A percentile compares a stretch with the other conserved stretches of the same genome.
Evolutionary conservation across 2,888 invertebrate genomes (phyloP).

Genomic region (Lasioglossum oenotherae): DNA sequence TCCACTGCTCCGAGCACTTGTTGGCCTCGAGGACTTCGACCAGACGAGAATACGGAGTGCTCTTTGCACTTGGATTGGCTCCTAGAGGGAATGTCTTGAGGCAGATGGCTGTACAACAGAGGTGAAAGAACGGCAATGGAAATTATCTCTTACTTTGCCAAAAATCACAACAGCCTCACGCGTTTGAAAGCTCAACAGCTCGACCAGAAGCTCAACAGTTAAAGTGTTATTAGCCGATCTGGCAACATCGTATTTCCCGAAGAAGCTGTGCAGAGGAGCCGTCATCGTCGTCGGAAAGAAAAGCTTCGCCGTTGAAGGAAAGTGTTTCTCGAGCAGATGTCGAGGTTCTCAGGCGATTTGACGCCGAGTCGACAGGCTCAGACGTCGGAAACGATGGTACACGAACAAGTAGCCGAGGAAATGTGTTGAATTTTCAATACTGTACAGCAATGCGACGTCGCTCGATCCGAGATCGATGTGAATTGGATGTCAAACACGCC

Average conservation of each 20-base stretch:
- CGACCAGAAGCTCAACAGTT: background rate
- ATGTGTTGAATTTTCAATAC: conserved; percentile 29
- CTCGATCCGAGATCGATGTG: background rate
- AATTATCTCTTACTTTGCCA: background rate
- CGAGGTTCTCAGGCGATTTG: conserved; percentile 57
- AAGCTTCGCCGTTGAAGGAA: background rate
- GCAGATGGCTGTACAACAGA: background rate
- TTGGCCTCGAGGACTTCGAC: background rate
- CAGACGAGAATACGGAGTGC: background rate
- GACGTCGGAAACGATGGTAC: conserved; percentile 46
- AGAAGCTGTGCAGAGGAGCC: background rate
- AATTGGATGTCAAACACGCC: background rate
- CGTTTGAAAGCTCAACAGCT: background rate
- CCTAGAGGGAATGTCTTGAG: background rate
- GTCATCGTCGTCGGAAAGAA: background rate
- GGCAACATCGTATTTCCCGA: background rate
- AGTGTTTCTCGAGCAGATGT: conserved; percentile 59
- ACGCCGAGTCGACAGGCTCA: conserved; percentile 43
- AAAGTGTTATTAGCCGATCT: background rate
- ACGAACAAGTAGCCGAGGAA: conserved; percentile 50
- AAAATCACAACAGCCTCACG: background rate
- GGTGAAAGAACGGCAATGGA: background rate
- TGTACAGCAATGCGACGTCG: background rate
- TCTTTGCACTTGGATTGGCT: background rate
- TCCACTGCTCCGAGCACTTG: background rate